Conservation (phyloP, 92 coral and sea anemone genomes). For the Anthopleura xanthogrammica region DNA sequence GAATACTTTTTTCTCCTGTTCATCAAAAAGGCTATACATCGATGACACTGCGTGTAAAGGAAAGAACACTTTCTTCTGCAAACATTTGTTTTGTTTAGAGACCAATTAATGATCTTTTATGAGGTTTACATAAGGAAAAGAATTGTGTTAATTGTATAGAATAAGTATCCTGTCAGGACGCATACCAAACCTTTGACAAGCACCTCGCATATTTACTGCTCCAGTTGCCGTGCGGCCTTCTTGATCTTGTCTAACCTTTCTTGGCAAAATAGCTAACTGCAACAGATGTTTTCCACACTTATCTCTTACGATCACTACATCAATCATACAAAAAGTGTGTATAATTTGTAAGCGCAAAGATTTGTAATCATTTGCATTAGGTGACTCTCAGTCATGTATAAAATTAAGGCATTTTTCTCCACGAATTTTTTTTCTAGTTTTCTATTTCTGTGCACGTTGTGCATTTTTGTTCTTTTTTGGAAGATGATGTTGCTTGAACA, state of each 20-base stretch:
- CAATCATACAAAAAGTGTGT: background rate
- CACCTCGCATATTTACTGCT: background rate
- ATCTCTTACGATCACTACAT: background rate
- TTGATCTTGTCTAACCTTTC: background rate
- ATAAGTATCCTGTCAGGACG: slow-evolving; percentile 1
- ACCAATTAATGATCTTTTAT: background rate
- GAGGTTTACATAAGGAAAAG: slow-evolving; percentile 5
- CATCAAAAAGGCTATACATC: too few species aligned
- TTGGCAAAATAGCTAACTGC: background rate
- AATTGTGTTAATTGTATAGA: slow-evolving; percentile 9
- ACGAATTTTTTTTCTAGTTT: too few species aligned
- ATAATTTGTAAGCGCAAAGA: background rate
- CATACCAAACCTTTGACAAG: background rate
- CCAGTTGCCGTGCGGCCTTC: background rate
- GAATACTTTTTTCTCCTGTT: background rate
- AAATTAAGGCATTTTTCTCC: too few species aligned
- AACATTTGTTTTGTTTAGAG: background rate
- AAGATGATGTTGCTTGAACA: too few species aligned
- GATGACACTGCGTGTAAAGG: background rate
- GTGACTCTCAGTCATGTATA: too few species aligned
- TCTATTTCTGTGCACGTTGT: too few species aligned
- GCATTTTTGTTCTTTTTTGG: too few species aligned
- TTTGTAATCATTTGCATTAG: background rate
- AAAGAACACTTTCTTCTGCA: background rate
- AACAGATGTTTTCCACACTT: slow-evolving; percentile 3